phyloP scores from a whole-genome alignment of 2,888 invertebrate genomes.

The Andrena bucephala region DNA sequence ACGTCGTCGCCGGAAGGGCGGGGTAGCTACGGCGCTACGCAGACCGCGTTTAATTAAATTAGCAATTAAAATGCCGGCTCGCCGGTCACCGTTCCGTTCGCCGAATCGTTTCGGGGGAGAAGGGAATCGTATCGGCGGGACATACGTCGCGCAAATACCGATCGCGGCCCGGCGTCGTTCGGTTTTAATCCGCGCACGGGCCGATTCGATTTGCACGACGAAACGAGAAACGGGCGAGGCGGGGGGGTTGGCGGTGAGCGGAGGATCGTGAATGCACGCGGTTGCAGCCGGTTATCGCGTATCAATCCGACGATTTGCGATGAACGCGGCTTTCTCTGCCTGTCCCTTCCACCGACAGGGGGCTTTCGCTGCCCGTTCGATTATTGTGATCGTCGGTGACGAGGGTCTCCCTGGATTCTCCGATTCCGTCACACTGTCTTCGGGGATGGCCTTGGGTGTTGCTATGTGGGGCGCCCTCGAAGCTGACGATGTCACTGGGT shows the following conservation, averaged over 20 bases:
- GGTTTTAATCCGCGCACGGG: conserved; percentile 59
- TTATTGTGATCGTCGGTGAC: conserved; percentile 18
- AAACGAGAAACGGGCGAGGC: conserved; percentile 32
- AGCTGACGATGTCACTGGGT: no score
- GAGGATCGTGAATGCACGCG: conserved; percentile 16
- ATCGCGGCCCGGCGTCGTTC: conserved; percentile 18
- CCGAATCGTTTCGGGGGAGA: conserved; percentile 46
- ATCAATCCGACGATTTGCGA: conserved; percentile 56
- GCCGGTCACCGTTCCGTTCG: conserved; percentile 55
- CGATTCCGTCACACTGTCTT: not conserved
- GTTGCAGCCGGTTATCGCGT: conserved; percentile 47
- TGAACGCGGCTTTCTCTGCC: conserved; percentile 12
- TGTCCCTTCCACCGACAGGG: conserved; percentile 1
- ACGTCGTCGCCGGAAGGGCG: conserved; percentile 41
- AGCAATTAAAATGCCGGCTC: conserved; percentile 82
- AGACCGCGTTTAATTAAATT: conserved; percentile 81
- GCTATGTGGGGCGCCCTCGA: no score
- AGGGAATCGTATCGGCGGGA: conserved; percentile 34
- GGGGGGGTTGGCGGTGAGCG: not conserved
- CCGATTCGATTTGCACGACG: conserved; percentile 53
- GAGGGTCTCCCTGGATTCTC: not conserved
- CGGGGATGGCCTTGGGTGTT: not conserved
- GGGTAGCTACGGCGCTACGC: conserved; percentile 27
- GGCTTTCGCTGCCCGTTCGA: conserved; percentile 16
- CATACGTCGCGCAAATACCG: conserved; percentile 40